A percentile compares a stretch with the other conserved stretches of the same genome.
Evolutionary conservation across 2,888 invertebrate species (phyloP).

Genomic region (Rhabditophanes sp.): DNA sequence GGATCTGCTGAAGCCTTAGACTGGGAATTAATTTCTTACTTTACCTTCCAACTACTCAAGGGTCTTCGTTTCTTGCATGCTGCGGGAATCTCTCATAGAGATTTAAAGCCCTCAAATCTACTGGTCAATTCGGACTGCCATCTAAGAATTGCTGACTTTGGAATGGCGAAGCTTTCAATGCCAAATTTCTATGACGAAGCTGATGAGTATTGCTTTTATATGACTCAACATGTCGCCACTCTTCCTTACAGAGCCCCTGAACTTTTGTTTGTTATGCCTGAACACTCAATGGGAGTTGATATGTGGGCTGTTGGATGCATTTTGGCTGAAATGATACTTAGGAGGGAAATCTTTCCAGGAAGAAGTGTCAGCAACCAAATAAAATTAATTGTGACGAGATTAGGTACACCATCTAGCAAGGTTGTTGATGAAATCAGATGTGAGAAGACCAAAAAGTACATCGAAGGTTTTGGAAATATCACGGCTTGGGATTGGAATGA

Average conservation of each 20-base stretch:
- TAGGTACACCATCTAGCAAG: conserved; percentile 24
- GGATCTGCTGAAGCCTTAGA: conserved; percentile 18
- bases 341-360: conserved; percentile 23
- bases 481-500: conserved; percentile 15
- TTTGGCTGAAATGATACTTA: conserved; percentile 27
- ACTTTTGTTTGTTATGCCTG: conserved; percentile 28
- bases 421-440: conserved; percentile 20
- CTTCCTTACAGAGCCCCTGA: conserved; percentile 36
- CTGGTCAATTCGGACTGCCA: conserved; percentile 24
- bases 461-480: conserved; percentile 15
- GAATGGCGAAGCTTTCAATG: conserved; percentile 25
- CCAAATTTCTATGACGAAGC: conserved; percentile 19
- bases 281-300: conserved; percentile 29
- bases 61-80: conserved; percentile 30
- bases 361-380: conserved; percentile 30
- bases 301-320: conserved; percentile 39
- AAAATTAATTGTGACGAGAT: conserved; percentile 20
- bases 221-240: conserved; percentile 36
- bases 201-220: conserved; percentile 34
- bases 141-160: conserved; percentile 29
- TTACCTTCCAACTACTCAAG: conserved; percentile 22
- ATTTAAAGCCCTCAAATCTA: conserved; percentile 30
- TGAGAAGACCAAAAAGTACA: conserved; percentile 22
- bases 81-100: conserved; percentile 31
- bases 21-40: conserved; percentile 20